Base-by-base conservation (phyloP, 2,888 invertebrate genomes). In the Sinelater perroti region DNA sequence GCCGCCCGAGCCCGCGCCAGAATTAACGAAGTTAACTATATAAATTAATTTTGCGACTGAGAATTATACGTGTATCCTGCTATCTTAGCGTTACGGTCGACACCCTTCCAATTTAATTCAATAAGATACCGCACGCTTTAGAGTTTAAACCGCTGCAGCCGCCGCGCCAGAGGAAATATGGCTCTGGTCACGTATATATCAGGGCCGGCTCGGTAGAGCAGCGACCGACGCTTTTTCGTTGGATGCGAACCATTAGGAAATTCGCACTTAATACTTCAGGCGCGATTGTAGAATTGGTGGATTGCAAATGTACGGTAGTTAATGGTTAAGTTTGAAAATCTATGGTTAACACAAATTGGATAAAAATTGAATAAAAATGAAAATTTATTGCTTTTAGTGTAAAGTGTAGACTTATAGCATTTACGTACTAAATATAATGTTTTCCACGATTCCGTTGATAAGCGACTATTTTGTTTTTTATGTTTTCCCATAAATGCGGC, bases 51-150 rank as follows among this genome's bases (percentile, higher is more conserved):
- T 53, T 30, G 44, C 44, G 42, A 46, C 44, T 31, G 56, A 47
- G 49, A 57, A 57, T 60, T 57, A 54, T 51, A 60, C 56, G 56
- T 60, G 49, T 53, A 54, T 49, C 46, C 45, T 38, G 53, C 56
- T 60, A 57, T 60, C 56, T 60, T 52, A 60, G 50, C 56, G 52
- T 53, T 60, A 51, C 56, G 50, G 53, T 52, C 53, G 56, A 55
- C 56, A 57, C 60, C 60, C 60, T 57, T 57, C 55, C 54, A 60
- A 60, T 60, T 60, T 60, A 57, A 57, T 57, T 60, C 51, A 60
- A 60, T 60, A 60, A 60, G 54, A 55, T 60, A 60, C 59, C 59
- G 51, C 59, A 55, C 54, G 59, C 54, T 60, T 51, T 54, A 47
- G 51, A 57, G 47, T 56, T 42, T 56, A 56, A 56, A 57, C 51